phyloP scores from a whole-genome alignment of 2,113 vertebrate genomes.

The Cinclus cinclus region DNA sequence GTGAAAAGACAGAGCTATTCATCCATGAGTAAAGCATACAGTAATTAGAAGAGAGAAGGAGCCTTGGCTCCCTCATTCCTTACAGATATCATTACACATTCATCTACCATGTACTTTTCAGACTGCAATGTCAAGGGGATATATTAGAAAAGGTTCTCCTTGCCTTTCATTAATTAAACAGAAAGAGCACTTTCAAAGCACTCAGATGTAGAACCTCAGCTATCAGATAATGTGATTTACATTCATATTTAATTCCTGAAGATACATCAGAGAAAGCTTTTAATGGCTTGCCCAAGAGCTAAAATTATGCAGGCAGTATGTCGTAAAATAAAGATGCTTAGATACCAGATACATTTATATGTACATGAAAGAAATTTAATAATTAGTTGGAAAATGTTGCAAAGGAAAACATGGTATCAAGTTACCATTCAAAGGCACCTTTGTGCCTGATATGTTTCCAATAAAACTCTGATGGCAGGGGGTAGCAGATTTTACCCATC shows the following conservation, averaged over 20 bases:
- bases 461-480: neutral
- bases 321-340: neutral
- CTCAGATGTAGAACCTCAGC: neutral
- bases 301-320: neutral
- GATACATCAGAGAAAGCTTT: neutral
- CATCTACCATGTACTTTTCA: neutral
- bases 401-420: neutral
- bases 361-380: neutral
- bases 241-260: conserved; percentile 43
- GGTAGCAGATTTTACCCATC: neutral
- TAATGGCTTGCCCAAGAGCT: neutral
- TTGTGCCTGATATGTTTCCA: neutral
- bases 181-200: neutral
- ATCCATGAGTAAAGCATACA: rapidly evolving
- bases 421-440: neutral
- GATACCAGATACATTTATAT: neutral
- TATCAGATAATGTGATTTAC: conserved; percentile 1
- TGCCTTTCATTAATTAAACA: conserved; percentile 1
- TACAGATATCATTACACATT: neutral
- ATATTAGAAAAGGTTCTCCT: neutral
- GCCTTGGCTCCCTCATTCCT: neutral
- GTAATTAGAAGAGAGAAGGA: neutral
- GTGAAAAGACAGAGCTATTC: neutral
- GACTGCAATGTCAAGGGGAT: neutral
- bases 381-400: neutral